Evolutionary conservation across 2,888 invertebrate species (phyloP).

Genomic region (Pecten maximus): DNA sequence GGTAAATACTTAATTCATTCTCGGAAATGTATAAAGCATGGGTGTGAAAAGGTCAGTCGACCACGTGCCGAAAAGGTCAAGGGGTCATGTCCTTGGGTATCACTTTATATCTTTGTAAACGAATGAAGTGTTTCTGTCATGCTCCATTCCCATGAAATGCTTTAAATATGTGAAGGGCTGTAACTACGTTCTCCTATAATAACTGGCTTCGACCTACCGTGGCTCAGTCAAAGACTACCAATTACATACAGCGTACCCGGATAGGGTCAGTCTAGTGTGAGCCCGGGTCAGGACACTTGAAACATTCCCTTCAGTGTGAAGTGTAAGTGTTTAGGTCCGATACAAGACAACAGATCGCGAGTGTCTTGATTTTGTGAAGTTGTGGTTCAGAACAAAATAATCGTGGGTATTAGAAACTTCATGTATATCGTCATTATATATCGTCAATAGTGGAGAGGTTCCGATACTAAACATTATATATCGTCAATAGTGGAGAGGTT

Average conservation of each 20-base stretch:
- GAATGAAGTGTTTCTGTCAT: constrained; percentile 9
- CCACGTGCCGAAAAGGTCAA: not conserved
- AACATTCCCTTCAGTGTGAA: too few species aligned
- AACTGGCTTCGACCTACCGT: not conserved
- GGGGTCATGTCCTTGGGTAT: constrained; percentile 16
- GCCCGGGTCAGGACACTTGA: not conserved
- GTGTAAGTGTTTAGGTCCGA: too few species aligned
- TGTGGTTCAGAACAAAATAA: too few species aligned
- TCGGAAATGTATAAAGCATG: not conserved
- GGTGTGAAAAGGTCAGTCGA: constrained; percentile 6
- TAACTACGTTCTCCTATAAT: not conserved
- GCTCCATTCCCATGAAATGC: not conserved
- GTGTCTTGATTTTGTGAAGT: too few species aligned
- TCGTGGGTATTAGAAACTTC: too few species aligned
- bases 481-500: too few species aligned
- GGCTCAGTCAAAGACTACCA: not conserved
- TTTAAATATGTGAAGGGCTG: not conserved
- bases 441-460: too few species aligned
- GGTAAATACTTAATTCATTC: constrained; percentile 24
- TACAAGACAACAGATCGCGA: too few species aligned
- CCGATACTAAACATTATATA: too few species aligned
- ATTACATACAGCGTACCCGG: not conserved
- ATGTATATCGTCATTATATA: too few species aligned
- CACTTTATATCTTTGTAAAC: not conserved
- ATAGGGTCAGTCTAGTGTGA: not conserved